phyloP scores from a whole-genome alignment of 2,888 invertebrate species.

The Pseudococcus longispinus region DNA sequence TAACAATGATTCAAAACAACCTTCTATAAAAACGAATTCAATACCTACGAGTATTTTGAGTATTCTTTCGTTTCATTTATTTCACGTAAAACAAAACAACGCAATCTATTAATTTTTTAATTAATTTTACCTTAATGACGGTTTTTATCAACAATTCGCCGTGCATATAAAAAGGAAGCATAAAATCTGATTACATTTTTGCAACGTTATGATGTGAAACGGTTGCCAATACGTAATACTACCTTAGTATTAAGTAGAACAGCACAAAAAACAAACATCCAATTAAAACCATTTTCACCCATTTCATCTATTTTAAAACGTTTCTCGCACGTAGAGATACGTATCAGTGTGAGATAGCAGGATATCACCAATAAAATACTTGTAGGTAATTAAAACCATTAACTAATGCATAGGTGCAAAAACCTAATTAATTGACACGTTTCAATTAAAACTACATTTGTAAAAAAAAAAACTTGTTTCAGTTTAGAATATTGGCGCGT shows the following conservation, averaged over 20 bases:
- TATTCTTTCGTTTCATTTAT: background rate
- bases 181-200: background rate
- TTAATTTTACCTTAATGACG: background rate
- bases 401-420: background rate
- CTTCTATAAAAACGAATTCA: background rate
- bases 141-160: background rate
- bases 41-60: background rate
- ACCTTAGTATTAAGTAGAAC: too few relatives aligned
- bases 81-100: background rate
- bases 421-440: background rate
- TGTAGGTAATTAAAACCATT: background rate
- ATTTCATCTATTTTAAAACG: too few relatives aligned
- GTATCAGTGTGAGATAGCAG: background rate
- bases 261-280: background rate
- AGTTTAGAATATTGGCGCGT: background rate
- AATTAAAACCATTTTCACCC: too few relatives aligned
- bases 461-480: background rate
- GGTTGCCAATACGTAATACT: background rate
- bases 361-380: background rate
- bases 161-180: background rate
- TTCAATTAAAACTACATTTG: background rate
- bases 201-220: background rate
- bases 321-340: background rate
- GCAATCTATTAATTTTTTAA: background rate
- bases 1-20: background rate